Evolutionary conservation across 2,113 vertebrate genomes (phyloP), one percentile per base, ranked within the genome.

Genomic region (Triplophysa siluroides): DNA sequence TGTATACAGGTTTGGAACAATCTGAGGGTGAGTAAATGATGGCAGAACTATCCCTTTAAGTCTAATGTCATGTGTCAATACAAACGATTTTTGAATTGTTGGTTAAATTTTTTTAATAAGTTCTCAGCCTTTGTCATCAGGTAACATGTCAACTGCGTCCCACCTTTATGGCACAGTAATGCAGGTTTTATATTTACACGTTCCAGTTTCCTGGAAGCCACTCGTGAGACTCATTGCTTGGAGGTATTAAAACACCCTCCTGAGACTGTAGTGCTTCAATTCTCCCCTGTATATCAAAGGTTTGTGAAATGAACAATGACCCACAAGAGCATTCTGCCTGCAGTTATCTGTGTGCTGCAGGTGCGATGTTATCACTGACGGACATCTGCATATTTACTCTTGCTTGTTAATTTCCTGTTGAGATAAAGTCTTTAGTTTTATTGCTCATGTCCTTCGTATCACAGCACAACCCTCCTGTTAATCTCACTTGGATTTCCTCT

Each of bases 351-450:
- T 43, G 58, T 9, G 33, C 12, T 41, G 54, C 52, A 73, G 70
- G 21, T 33, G 38, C 38, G 33, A 73, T 21, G 21, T 60, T 16
- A 60, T 12, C 70, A 60, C 29, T 41, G 50, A 41, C 52, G 54
- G 14, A 72, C 16, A 6, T 72, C 70, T 58, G 52, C 26, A 58
- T 72, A 58, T 58, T 58, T 58, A 29, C 29, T 38, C 50, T 41
- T 50, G 26, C 19, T 41, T 24, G 29, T 5, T 33, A 3, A 38
- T n/a, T 41, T 54, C 38, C 43, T 26, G 33, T 14, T 52, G 14
- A 80, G 78, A 80, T 78, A 75, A 68, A 74, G 38, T 66, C 41
- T 61, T 72, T 66, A 14, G 54, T 67, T 47, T 75, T 78, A 81
- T 75, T 75, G 47, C 19, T 75, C 29, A 76, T 74, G 70, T 52